These are phyloP conservation scores for Narcine bancroftii DNA, from an alignment of 2,113 vertebrate species.

Conservation along the genomic window DNA sequence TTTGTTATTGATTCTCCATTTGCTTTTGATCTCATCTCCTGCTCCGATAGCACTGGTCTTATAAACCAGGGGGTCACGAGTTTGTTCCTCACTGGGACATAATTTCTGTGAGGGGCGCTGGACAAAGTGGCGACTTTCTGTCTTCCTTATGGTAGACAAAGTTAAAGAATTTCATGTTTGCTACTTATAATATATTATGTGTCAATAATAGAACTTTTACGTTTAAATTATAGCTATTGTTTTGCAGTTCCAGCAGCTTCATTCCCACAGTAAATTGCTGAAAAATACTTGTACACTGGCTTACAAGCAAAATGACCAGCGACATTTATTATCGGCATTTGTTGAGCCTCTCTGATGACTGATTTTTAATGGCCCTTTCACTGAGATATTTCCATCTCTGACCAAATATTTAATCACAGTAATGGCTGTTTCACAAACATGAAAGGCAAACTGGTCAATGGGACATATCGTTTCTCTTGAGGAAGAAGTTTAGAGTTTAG, in stretches of 20 bases:
- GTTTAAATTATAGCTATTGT: background rate
- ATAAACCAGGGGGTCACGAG: too few species aligned
- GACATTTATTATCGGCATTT: background rate
- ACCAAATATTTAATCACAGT: conserved; percentile 5
- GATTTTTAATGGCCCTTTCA: background rate
- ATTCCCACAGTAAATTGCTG: background rate
- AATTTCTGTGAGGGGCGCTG: too few species aligned
- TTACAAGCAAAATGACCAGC: background rate
- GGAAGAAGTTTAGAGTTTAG: background rate
- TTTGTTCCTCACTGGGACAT: too few species aligned
- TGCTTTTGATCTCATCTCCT: too few species aligned
- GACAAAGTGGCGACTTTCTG: too few species aligned
- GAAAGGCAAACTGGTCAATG: background rate
- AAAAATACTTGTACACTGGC: background rate
- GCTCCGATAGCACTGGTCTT: too few species aligned
- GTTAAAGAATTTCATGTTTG: too few species aligned
- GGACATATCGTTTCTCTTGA: background rate
- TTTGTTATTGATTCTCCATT: too few species aligned
- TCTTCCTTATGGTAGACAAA: too few species aligned
- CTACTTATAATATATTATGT: too few species aligned
- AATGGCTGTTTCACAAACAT: conserved; percentile 19
- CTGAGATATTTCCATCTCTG: background rate
- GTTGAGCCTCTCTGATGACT: background rate
- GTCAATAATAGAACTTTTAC: too few species aligned
- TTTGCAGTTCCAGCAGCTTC: background rate